Evolutionary conservation across 1,140 invertebrate genomes (phyloP).

Genomic region (Drosophila tropicalis): DNA sequence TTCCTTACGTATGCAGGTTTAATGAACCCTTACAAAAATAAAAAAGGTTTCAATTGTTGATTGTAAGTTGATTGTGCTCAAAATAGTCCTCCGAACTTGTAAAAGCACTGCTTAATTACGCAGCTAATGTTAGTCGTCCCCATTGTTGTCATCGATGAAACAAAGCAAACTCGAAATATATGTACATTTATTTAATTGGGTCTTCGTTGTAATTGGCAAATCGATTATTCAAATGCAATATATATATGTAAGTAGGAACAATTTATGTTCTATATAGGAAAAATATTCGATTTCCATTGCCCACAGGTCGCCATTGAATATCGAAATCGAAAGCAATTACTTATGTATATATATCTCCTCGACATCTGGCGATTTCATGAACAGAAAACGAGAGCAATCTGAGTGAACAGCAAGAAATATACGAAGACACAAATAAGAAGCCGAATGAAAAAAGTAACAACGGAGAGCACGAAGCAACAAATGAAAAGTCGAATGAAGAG

Average conservation of each 20-base stretch:
- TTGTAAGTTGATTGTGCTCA: not conserved
- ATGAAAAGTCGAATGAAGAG: no score
- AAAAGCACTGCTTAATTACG: conserved; percentile 52
- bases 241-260: not conserved
- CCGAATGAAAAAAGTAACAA: no score
- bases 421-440: no score
- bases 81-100: no score
- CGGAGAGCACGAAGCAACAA: no score
- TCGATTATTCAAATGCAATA: conserved; percentile 11
- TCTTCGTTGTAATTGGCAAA: conserved; percentile 25
- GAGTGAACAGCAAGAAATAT: no score
- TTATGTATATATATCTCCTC: no score
- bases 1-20: not conserved
- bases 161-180: conserved; percentile 40
- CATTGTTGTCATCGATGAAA: conserved; percentile 30
- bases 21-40: not conserved
- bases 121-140: conserved; percentile 55
- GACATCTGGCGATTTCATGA: no score
- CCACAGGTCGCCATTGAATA: not conserved
- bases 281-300: not conserved
- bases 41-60: not conserved
- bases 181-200: conserved; percentile 43
- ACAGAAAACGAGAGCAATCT: no score
- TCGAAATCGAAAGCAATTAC: not conserved
- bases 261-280: not conserved